phyloP scores from a whole-genome alignment of 2,113 vertebrate species.

The Irena cyanogastra region DNA sequence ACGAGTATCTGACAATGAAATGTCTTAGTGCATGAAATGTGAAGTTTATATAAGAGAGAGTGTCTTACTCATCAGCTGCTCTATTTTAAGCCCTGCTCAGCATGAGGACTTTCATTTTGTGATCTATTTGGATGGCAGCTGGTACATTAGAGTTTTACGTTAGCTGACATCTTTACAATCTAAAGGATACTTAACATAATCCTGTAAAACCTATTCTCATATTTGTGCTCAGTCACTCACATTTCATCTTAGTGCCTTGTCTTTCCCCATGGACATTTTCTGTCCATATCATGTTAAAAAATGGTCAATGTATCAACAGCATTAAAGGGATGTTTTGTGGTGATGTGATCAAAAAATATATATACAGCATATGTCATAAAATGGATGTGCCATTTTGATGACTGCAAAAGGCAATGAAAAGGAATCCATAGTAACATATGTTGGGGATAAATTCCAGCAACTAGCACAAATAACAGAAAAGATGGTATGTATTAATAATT shows the following conservation, averaged over 20 bases:
- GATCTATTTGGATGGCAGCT: slow-evolving; percentile 51
- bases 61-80: slow-evolving; percentile 36
- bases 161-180: slow-evolving; percentile 15
- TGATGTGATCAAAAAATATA: background rate
- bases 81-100: slow-evolving; percentile 42
- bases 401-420: slow-evolving; percentile 36
- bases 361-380: background rate
- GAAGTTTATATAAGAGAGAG: slow-evolving; percentile 29
- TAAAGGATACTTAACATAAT: background rate
- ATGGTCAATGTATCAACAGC: background rate
- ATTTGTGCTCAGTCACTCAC: background rate
- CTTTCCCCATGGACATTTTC: background rate
- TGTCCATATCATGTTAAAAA: background rate
- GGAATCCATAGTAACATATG: slow-evolving; percentile 24
- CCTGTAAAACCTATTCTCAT: slow-evolving; percentile 3
- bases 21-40: background rate
- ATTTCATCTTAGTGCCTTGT: background rate
- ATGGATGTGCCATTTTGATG: background rate
- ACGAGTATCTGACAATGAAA: background rate
- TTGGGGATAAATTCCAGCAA: background rate
- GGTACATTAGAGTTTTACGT: background rate
- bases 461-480: background rate
- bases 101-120: slow-evolving; percentile 14
- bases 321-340: background rate
- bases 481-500: background rate